Conservation (phyloP, 2,888 invertebrate species). For the Limenitis arthemis region DNA sequence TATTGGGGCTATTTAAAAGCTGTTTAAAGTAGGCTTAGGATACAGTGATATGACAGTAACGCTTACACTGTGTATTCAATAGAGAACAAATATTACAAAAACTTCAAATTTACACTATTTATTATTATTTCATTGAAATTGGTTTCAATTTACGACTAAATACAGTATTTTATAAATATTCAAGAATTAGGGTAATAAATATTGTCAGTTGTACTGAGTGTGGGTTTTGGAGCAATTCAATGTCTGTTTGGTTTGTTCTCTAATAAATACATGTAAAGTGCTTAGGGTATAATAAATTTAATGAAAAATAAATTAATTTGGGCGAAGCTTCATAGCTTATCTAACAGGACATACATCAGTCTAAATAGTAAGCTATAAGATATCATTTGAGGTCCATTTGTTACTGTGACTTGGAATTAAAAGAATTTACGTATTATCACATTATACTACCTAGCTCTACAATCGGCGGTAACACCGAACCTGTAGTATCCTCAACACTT, state of each 20-base stretch:
- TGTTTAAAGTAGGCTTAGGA: conserved; percentile 19
- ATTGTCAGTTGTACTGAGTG: no score
- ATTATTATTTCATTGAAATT: background rate
- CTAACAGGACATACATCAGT: conserved; percentile 31
- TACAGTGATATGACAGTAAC: conserved; percentile 1
- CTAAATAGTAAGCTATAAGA: conserved; percentile 23
- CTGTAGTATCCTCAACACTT: conserved; percentile 8
- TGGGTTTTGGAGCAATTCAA: background rate
- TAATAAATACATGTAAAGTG: conserved; percentile 19
- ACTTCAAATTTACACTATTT: background rate
- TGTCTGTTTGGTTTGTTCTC: conserved; percentile 9
- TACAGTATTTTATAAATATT: background rate
- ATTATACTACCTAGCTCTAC: no score
- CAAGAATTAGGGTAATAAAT: no score
- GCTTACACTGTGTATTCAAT: conserved; percentile 16
- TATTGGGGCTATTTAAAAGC: conserved; percentile 17
- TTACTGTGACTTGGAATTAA: conserved; percentile 22
- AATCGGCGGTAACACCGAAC: background rate
- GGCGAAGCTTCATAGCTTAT: conserved; percentile 30
- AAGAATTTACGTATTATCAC: background rate
- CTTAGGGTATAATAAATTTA: conserved; percentile 21
- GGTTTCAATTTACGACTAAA: background rate
- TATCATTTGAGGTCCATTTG: conserved; percentile 31
- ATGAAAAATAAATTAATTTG: conserved; percentile 14
- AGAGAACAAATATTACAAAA: conserved; percentile 8